Conservation (phyloP, 1,140 invertebrate species). For the Melanaphis sacchari region DNA sequence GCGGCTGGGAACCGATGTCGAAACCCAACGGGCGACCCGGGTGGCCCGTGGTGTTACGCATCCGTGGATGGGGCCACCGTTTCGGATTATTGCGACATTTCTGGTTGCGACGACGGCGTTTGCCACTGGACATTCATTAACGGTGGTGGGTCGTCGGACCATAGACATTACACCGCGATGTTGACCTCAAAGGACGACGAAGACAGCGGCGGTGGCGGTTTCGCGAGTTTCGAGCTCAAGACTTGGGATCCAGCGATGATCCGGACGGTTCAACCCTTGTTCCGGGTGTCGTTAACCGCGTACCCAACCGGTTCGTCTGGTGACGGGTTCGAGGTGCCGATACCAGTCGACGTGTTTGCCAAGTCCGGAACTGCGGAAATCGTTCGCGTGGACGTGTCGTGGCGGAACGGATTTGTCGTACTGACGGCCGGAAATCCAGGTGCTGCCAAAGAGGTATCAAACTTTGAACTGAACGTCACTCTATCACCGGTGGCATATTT, state of each 20-base stretch:
- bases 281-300: background rate
- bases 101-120: background rate
- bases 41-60: constrained; percentile 42
- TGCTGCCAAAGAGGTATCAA: background rate
- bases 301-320: background rate
- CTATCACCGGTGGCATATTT: background rate
- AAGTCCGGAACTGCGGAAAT: background rate
- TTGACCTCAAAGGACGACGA: background rate
- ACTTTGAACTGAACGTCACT: background rate
- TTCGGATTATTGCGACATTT: constrained; percentile 10
- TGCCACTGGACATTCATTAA: background rate
- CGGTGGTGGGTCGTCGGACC: background rate
- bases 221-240: background rate
- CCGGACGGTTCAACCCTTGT: background rate
- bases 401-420: constrained; percentile 33
- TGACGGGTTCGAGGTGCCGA: background rate
- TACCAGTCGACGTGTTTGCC: background rate
- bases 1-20: constrained; percentile 40
- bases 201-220: background rate
- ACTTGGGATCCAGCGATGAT: background rate
- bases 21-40: constrained; percentile 22
- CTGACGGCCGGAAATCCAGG: background rate
- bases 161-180: constrained; percentile 14
- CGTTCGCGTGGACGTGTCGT: background rate
- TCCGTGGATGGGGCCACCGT: background rate